Evolutionary conservation across 2,113 vertebrate species (phyloP), one percentile per base, ranked within the genome.

Genomic region (Aphelocoma coerulescens): DNA sequence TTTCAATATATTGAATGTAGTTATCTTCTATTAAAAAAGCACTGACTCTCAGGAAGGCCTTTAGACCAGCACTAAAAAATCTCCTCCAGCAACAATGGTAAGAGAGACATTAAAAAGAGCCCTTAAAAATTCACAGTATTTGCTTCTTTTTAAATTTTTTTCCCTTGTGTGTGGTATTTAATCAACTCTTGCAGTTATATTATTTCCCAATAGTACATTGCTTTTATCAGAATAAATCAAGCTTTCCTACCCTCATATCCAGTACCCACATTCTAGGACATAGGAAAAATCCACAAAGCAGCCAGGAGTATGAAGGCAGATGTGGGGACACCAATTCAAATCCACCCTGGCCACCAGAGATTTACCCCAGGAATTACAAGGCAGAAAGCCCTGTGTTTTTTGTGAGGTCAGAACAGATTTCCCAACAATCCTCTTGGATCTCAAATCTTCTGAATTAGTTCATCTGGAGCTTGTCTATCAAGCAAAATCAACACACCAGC

Each of bases 111-210:
- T 49, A 62, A 72, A 68, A 79, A 62, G 9, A 79, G 18, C 5
- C 7, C 16, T 79, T 61, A 43, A 72, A 84, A 93, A 82, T 30
- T 28, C 32, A 79, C 13, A 37, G 3, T 19, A 61, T 46, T 71
- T 73, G 19, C 49, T 24, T 37, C 0, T 27, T n/a, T 30, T 32
- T 7, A 0, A 2, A 2, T 4, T 22, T 48, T 30, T 49, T 10
- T 8, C 16, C 10, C 15, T 54, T 39, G 14, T 39, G 11, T n/a
- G 39, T 65, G 26, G 13, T 37, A 92, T 63, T 71, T 81, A 87
- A 37, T 21, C 7, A 82, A 30, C 23, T 61, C 49, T 55, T 68
- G 20, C 54, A 54, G n/a, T 39, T 55, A 27, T 26, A 46, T 51
- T 66, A 39, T 62, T 79, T 89, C 39, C 58, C 23, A 57, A n/a